These are phyloP conservation scores for Anagyrus pseudococci DNA, from an alignment of 2,888 invertebrate species.

Conservation along the genomic window DNA sequence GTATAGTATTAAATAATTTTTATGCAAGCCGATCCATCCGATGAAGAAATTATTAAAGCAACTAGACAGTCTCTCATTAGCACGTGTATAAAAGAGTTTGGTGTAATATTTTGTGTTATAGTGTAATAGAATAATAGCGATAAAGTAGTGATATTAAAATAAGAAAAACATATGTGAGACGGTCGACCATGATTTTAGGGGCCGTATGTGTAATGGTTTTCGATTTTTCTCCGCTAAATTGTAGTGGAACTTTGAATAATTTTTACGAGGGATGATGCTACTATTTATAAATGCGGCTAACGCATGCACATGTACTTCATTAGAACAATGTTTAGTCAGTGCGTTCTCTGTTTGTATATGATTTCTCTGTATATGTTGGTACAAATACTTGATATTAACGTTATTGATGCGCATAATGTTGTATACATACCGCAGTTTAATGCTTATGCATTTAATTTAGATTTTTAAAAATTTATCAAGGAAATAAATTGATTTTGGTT, in stretches of 20 bases:
- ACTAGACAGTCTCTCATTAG: slow-evolving; percentile 18
- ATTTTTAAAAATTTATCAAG: slow-evolving; percentile 20
- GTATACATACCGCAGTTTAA: slow-evolving; percentile 29
- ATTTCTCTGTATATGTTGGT: slow-evolving; percentile 42
- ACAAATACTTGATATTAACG: slow-evolving; percentile 42
- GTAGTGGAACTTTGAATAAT: slow-evolving; percentile 14
- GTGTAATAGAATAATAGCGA: slow-evolving; percentile 21
- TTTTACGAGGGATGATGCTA: slow-evolving; percentile 14
- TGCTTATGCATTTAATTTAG: slow-evolving; percentile 35
- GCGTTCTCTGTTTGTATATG: slow-evolving; percentile 41
- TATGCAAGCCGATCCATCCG: slow-evolving; percentile 23
- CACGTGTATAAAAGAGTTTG: slow-evolving; percentile 26
- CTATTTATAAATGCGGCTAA: slow-evolving; percentile 20
- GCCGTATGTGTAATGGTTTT: slow-evolving; percentile 12
- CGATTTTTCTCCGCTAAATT: slow-evolving; percentile 1
- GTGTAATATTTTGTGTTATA: slow-evolving; percentile 30
- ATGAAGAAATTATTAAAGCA: slow-evolving; percentile 18
- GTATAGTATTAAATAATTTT: slow-evolving; percentile 23
- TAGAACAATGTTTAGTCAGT: slow-evolving; percentile 27
- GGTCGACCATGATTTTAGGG: slow-evolving; percentile 8
- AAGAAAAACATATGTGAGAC: slow-evolving; percentile 13
- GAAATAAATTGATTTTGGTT: slow-evolving; percentile 16
- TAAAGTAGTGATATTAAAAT: slow-evolving; percentile 7
- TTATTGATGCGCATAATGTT: slow-evolving; percentile 36
- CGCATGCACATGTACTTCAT: slow-evolving; percentile 1